Base-by-base conservation (phyloP, 2,888 invertebrate species). In the Tiphia femorata region DNA sequence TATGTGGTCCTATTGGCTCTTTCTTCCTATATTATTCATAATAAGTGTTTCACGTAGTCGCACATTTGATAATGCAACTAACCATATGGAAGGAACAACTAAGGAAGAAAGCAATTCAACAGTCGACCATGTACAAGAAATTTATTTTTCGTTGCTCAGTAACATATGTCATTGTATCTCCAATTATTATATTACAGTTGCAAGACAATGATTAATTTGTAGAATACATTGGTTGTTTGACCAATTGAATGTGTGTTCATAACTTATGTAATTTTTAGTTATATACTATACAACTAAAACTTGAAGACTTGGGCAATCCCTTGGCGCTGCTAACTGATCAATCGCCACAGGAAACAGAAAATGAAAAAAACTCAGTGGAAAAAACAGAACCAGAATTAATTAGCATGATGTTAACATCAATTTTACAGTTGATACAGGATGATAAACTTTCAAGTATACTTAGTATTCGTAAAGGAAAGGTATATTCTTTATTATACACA, bases 271-370 rank as follows among this genome's bases (percentile, higher is more conserved):
- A 59, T 65, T 81, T 82, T 44, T 73, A 88, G 77, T 84, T 96
- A 40, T 97, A 94, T 78, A 87, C 91, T 8, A 86, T 92, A 58
- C 84, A 96, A 48, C 82, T 97, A 49, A 89, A 93, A 79, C 86
- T 96, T 1, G 96, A 97, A 80, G 96, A 97, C 77, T 85, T 94
- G 8, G 92, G 92, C 60, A 95, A 93, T 77, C 92, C 93, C 0
- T 78, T 92, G 64, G 92, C 92, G 7, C 88, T 91, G 73, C 87
- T 89, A 43, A 91, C 91, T 58, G 89, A 89, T 67, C 76, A 78
- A 35, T 77, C 76, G 58, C 85, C 89, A 67, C 76, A 78, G 30
- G 85, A 89, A 54, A 88, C 88, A 76, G 87, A 87, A 61, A 65
- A 51, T 10, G 72, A 86, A 83, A 38, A 72, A n/a, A 80, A 81